A percentile compares a stretch with the other conserved stretches of the same genome.
These are phyloP conservation scores for Euzophera pinguis DNA, from an alignment of 2,888 invertebrate species.

Conservation along the genomic window DNA sequence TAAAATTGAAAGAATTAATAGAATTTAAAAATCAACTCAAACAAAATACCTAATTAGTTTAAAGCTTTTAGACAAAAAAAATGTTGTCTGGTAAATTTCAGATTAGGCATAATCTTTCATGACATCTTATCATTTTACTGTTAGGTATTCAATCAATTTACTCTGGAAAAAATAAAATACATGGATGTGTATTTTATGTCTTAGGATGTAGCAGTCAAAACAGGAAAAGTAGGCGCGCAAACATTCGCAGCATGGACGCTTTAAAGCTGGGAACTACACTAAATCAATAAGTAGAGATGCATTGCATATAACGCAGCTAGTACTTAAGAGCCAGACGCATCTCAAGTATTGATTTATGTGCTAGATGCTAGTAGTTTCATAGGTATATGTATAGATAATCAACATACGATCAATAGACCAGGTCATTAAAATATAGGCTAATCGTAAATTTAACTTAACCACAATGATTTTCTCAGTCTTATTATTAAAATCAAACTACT, in stretches of 20 bases:
- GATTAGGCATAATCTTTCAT: too few species aligned
- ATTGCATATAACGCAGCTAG: constrained; percentile 15
- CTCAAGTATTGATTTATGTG: constrained; percentile 46
- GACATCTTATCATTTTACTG: too few species aligned
- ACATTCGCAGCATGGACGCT: background rate
- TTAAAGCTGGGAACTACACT: background rate
- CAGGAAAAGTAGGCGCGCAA: background rate
- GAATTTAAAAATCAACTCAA: too few species aligned
- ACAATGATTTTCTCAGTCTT: background rate
- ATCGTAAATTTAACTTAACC: background rate
- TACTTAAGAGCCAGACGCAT: constrained; percentile 31
- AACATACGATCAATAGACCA: constrained; percentile 53
- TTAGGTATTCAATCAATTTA: too few species aligned
- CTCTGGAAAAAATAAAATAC: too few species aligned
- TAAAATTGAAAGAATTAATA: too few species aligned
- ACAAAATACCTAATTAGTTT: too few species aligned
- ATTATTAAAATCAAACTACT: background rate
- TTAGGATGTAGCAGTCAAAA: background rate
- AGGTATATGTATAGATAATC: constrained; percentile 34
- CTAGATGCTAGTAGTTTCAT: constrained; percentile 26
- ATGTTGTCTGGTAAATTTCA: too few species aligned
- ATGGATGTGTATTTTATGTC: too few species aligned
- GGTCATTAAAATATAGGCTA: background rate
- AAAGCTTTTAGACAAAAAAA: too few species aligned
- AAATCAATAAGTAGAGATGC: background rate